phyloP scores from a whole-genome alignment of 1,140 invertebrate species.

The Odontomachus brunneus region DNA sequence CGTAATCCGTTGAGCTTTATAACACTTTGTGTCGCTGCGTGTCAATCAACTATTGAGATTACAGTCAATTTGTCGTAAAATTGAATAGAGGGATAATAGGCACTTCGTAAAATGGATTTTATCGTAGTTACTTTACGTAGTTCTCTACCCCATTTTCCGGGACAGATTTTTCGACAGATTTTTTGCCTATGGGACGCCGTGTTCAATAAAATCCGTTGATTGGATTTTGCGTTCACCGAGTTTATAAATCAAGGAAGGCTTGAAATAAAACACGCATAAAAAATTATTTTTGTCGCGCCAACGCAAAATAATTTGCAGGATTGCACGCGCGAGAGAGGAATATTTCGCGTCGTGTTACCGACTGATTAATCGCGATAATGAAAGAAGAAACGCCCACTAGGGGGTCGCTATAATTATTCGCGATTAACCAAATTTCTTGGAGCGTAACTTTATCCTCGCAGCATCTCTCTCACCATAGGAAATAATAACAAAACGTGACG shows the following conservation, averaged over 20 bases:
- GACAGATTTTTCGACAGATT: background rate
- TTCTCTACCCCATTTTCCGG: background rate
- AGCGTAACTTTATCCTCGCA: no score
- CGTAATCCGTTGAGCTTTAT: background rate
- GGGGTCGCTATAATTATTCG: background rate
- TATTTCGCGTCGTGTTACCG: background rate
- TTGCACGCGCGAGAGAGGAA: background rate
- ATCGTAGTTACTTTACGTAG: no score
- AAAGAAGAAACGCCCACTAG: no score
- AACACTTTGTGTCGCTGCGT: background rate
- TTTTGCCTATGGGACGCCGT: background rate
- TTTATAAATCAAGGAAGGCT: conserved; percentile 8
- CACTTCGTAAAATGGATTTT: conserved; percentile 17
- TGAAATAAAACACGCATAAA: background rate
- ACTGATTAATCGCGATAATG: background rate
- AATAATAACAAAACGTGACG: background rate
- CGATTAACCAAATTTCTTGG: background rate
- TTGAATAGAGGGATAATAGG: conserved; percentile 1
- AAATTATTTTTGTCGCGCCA: conserved; percentile 26
- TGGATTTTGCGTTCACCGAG: background rate
- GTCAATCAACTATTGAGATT: conserved; percentile 26
- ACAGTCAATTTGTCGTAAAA: conserved; percentile 12
- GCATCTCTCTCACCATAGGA: background rate
- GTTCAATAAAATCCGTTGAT: conserved; percentile 12
- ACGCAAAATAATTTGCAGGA: conserved; percentile 25